Evolutionary conservation across 2,113 vertebrate species (phyloP), one percentile per base, ranked within the genome.

Genomic region (Myotis brandtii): DNA sequence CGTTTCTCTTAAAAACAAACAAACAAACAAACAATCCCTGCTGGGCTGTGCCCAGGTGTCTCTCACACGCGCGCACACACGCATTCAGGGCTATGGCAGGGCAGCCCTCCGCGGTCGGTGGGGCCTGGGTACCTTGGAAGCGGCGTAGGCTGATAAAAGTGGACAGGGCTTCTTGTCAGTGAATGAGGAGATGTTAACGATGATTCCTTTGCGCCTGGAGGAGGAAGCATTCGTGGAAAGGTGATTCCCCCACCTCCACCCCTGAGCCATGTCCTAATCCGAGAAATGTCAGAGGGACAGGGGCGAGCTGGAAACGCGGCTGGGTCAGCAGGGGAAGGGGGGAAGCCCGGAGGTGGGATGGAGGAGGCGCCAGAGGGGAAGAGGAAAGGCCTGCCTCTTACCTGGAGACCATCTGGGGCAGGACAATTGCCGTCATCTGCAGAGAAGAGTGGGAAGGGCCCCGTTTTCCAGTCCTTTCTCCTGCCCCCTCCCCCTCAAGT

Each of bases 391-490:
- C 32, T 27, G 70, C 2, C 64, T 62, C 77, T 46, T 83, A 97
- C 97, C 96, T 97, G 94, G 81, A 37, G 4, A 95, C 30, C 96
- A 97, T 96, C 2, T 48, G 48, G 34, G 97, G 96, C 59, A 96
- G 95, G 73, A 98, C 25, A 23, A 95, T 87, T 12, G 66, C 43
- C 0, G 95, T 97, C 96, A 97, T 96, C 95, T 96, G 82, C 6
- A 72, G 69, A 79, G 21, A 81, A 32, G 62, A 83, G 50, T 5
- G 10, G 17, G 10, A 16, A 79, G 40, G 52, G 5, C 3, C 0
- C 3, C 5, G 9, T 37, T 27, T 46, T 66, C 21, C 77, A 21
- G 25, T 67, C n/a, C 56, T 27, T 20, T 34, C 37, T 17, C 70
- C 72, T 76, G 25, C 37, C 25, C 30, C 16, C 43, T 6, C 43